Evolutionary conservation across 2,797 vertebrate genomes (phyloP).

Genomic region (Sebastes alutus): DNA sequence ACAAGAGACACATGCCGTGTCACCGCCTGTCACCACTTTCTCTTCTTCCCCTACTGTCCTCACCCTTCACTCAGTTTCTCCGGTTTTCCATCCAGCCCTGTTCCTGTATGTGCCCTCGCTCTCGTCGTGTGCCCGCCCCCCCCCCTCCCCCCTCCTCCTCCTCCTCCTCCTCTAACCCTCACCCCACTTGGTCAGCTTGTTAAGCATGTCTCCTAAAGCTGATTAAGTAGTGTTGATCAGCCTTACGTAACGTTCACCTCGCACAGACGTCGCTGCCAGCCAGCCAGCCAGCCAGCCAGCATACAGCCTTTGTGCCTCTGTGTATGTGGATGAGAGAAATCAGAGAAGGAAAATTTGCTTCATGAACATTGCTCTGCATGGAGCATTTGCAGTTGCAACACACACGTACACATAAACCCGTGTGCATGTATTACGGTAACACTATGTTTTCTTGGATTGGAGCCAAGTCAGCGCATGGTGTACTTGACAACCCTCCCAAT

Average conservation of each 20-base stretch:
- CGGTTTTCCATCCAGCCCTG: neutral
- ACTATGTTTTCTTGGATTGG: conserved; percentile 10
- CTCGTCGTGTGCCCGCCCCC: neutral
- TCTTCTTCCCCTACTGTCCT: conserved; percentile 37
- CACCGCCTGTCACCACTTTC: conserved; percentile 78
- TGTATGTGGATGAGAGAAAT: conserved; percentile 30
- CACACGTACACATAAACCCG: neutral
- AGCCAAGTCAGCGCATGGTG: conserved; percentile 19
- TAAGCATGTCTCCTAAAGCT: conserved; percentile 80
- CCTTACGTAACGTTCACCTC: conserved; percentile 77
- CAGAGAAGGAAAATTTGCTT: conserved; percentile 37
- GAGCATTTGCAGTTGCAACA: conserved; percentile 12
- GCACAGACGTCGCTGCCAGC: conserved; percentile 52
- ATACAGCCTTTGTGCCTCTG: conserved; percentile 38
- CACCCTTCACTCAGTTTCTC: conserved; percentile 30
- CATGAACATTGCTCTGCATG: conserved; percentile 40
- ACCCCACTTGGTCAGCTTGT: conserved; percentile 70
- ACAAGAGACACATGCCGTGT: conserved; percentile 75
- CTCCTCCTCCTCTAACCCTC: conserved; percentile 14
- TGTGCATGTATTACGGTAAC: conserved; percentile 10
- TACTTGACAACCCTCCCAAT: neutral
- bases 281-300: conserved; percentile 3
- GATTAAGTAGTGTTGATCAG: conserved; percentile 79
- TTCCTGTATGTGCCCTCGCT: conserved; percentile 8
- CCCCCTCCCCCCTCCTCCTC: neutral